Base-by-base conservation (phyloP, 2,888 invertebrate species). In the Adelphocoris suturalis region DNA sequence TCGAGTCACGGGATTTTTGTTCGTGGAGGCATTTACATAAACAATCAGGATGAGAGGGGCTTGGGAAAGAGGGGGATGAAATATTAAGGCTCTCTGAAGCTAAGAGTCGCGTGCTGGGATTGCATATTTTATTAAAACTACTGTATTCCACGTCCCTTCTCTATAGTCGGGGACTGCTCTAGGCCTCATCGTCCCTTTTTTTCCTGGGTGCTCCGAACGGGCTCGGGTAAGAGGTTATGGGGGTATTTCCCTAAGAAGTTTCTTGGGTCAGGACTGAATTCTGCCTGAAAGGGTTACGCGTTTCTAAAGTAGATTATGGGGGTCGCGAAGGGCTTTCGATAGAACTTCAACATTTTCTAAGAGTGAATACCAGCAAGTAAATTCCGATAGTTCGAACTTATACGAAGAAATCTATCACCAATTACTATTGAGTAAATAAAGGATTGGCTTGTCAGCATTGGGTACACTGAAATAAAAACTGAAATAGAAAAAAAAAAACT, bases 61-160 rank as follows among this genome's bases (percentile, higher is more conserved):
- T 46, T 27, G 47, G 48, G 19, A 82, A 82, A 19, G 82, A 27
- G 82, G 37, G 82, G 52, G 55, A 52, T 82, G 82, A 82, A 82
- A 82, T 52, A 82, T 82, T 82, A 52, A 82, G 47, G 82, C 52
- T 16, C 82, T 52, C 55, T 7, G 52, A 12, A 82, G 82, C 82
- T 82, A 28, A 48, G 55, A 82, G 82, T 52, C 82, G 82, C 78
- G 78, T 80, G 78, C 82, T 52, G 52, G 82, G 82, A 82, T 82
- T 82, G 55, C 82, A 82, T 82, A 82, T 82, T 82, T 82, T 82
- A 82, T 82, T 82, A 82, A 82, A 82, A 82, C 52, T 27, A 52
- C 82, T 52, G 47, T 48, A 48, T 16, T 28, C 52, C 47, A 4
- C 52, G 14, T 82, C 47, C 27, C 82, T 19, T n/a, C 82, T 47